Evolutionary conservation across 2,888 invertebrate genomes (phyloP), one percentile per base, ranked within the genome.

Genomic region (Therioaphis trifolii): DNA sequence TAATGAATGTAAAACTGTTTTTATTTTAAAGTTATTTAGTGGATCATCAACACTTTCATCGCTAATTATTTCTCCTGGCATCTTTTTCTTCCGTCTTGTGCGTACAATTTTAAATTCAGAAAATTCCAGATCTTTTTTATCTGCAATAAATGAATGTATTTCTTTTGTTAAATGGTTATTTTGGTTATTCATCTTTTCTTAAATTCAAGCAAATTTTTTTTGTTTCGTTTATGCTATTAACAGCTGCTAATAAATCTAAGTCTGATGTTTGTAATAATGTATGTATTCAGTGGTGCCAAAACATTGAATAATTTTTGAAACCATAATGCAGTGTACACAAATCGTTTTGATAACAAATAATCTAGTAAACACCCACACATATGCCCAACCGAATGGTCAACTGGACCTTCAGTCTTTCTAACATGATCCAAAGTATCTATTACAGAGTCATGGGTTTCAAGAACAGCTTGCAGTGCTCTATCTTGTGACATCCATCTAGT

Each of bases 1-100:
- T 71, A 71, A 71, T 24, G 46, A 71, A 71, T 71, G 24, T 46
- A 71, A 71, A 71, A 71, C 71, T 46, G 24, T 71, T 43, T 71
- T 71, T 71, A 71, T 49, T 27, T 71, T 49, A 71, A 71, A 71
- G 46, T 71, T 71, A 71, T 71, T 71, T 71, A 71, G 49, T 71
- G 71, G 71, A 71, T 71, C 12, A 71, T 12, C 71, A 71, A 71
- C 24, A 71, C 27, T 46, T 46, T 71, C 46, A 71, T 71, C 46
- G 27, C 71, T 46, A 46, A 14, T 71, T 49, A 71, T 5, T 46
- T 46, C 71, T 43, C 24, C 71, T 24, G 24, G 3, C 71, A 71
- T 71, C 27, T 24, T 68, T 21, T 68, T 71, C 46, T 46, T 71
- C 27, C 46, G 46, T 71, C 71, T 71, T 71, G 71, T 69, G 2